A percentile compares a stretch with the other conserved stretches of the same genome.
These are phyloP conservation scores for Enhydra lutris DNA, from an alignment of 2,113 vertebrate species.

Conservation along the genomic window DNA sequence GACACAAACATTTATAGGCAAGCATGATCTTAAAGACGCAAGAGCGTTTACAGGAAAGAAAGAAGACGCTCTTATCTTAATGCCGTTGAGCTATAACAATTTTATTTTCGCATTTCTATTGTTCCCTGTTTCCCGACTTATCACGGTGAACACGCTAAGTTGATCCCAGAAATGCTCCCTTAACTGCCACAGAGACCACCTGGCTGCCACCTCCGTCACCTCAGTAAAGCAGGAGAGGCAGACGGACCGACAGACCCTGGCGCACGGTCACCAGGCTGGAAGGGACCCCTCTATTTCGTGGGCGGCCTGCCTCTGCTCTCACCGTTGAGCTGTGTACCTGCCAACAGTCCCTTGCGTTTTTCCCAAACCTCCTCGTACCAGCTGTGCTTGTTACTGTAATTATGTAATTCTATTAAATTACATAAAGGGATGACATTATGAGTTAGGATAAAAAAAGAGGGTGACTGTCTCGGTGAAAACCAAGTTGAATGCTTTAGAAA, in stretches of 20 bases:
- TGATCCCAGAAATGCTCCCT: background rate
- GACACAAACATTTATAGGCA: background rate
- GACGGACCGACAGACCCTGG: background rate
- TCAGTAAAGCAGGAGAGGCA: background rate
- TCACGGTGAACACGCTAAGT: background rate
- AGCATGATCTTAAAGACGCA: background rate
- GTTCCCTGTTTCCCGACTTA: background rate
- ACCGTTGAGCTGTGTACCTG: conserved; percentile 11
- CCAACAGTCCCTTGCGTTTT: background rate
- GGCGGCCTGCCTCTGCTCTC: background rate
- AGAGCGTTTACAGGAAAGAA: background rate
- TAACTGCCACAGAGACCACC: background rate
- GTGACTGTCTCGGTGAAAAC: background rate
- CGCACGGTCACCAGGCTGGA: background rate
- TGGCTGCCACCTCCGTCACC: background rate
- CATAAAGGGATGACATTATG: conserved; percentile 56
- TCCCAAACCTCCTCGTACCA: conserved; percentile 17
- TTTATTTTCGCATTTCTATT: background rate
- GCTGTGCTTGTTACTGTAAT: conserved; percentile 64
- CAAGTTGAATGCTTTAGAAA: conserved; percentile 13
- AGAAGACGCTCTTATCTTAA: background rate
- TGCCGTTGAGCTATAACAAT: background rate
- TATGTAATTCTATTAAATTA: conserved; percentile 66
- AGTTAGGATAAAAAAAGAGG: background rate
- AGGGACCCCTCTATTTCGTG: background rate